Percentiles rank a stretch among this genome's conserved stretches.
Evolutionary conservation across 2,888 invertebrate species (phyloP).

Genomic region (Aphrophora alni): DNA sequence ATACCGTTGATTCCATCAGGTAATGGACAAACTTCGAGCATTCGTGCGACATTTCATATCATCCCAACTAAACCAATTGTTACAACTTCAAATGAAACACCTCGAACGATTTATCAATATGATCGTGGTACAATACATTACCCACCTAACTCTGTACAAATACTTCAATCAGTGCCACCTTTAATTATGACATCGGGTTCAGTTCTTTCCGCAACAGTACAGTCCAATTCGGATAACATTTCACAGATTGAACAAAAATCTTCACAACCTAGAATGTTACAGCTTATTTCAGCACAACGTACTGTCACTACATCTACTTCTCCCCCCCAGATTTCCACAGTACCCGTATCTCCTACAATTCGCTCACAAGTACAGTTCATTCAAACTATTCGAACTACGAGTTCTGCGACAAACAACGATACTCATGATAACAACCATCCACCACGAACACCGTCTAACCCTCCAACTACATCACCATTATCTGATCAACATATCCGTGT

Average conservation of each 20-base stretch:
- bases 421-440: not conserved
- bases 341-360: slow-evolving; percentile 3
- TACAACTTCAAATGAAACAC: slow-evolving; percentile 41
- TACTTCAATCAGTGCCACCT: slow-evolving; percentile 52
- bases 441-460: slow-evolving; percentile 21
- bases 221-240: slow-evolving; percentile 34
- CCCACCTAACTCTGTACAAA: slow-evolving; percentile 50
- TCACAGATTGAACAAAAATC: slow-evolving; percentile 17
- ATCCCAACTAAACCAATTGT: slow-evolving; percentile 42
- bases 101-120: slow-evolving; percentile 42
- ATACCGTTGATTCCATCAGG: slow-evolving; percentile 48
- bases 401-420: not conserved
- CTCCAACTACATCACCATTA: slow-evolving; percentile 54
- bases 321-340: slow-evolving; percentile 36
- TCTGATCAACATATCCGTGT: slow-evolving; percentile 86
- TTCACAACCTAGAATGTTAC: slow-evolving; percentile 39
- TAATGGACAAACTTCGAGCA: slow-evolving; percentile 17
- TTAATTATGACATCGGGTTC: slow-evolving; percentile 50
- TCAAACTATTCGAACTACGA: not conserved
- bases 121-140: slow-evolving; percentile 52
- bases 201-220: slow-evolving; percentile 45
- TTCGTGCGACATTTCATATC: slow-evolving; percentile 47
- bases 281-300: slow-evolving; percentile 46
- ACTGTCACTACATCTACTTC: slow-evolving; percentile 46
- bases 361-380: not conserved